phyloP scores from a whole-genome alignment of 2,113 vertebrate genomes.

The Cyanocitta stelleri region DNA sequence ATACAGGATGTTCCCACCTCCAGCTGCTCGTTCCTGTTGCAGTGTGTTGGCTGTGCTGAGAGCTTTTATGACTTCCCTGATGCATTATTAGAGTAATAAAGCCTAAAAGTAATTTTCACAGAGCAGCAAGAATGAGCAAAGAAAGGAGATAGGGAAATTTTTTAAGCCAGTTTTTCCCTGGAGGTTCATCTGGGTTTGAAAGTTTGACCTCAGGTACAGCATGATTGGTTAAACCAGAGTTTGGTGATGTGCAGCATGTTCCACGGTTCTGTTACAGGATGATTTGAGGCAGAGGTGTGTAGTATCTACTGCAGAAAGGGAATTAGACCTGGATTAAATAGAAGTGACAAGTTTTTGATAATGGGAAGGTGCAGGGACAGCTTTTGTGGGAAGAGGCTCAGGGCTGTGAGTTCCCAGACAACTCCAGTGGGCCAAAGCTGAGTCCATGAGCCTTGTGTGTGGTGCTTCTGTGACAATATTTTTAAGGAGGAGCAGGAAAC shows the following conservation, averaged over 20 bases:
- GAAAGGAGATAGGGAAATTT: neutral
- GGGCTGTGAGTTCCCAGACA: neutral
- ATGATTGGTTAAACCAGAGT: neutral
- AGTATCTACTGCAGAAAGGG: neutral
- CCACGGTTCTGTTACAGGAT: accelerated
- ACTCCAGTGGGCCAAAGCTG: neutral
- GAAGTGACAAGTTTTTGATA: neutral
- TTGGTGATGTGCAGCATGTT: neutral
- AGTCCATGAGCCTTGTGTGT: neutral
- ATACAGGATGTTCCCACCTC: neutral
- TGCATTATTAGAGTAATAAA: neutral
- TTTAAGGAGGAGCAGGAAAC: neutral
- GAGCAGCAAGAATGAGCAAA: neutral
- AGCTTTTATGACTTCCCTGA: neutral
- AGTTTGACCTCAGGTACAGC: neutral
- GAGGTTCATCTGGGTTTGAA: neutral
- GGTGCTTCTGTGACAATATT: neutral
- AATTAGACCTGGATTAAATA: neutral
- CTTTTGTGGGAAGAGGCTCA: accelerated
- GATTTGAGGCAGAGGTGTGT: neutral
- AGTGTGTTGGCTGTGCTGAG: neutral
- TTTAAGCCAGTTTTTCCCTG: neutral
- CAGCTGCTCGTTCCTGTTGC: neutral
- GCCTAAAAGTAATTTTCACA: neutral
- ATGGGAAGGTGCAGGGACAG: neutral